Base-by-base conservation (phyloP, 2,797 vertebrate species). In the Peromyscus attwateri region DNA sequence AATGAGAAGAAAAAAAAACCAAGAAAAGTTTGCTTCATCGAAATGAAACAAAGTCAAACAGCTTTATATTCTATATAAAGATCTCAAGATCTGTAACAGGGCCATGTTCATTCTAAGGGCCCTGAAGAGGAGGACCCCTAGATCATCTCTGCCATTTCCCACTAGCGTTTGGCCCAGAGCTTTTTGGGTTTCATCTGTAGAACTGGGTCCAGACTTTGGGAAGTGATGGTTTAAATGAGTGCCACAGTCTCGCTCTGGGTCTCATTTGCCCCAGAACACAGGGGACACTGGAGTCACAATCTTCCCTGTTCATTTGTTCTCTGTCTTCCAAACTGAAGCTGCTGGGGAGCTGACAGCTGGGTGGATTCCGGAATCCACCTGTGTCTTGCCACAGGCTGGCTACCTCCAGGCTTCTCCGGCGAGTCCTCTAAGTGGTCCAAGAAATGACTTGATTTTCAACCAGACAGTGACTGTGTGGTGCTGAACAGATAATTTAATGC, bases 401-500 rank as follows among this genome's bases (percentile, higher is more conserved):
- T 82, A n/a, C 76, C 79, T 93, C 64, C 52, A 66, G 64, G 5
- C 17, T 25, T 82, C 43, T 4, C 14, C 1, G 2, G 13, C 64
- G 40, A 31, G 68, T 7, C 43, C 21, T 87, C 64, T 16, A 13
- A 23, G 6, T 29, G 82, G 11, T 34, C 52, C 31, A 60, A 91
- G 60, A 73, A 64, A 64, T 91, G 10, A 87, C 73, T 91, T 49
- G 10, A 0, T 84, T 91, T 92, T 83, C 55, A 96, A 16, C 11
- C 19, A 76, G 60, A 21, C 57, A 55, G 60, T 23, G 60, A 21
- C 57, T 46, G 60, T 23, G 68, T 64, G 43, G 43, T n/a, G 64
- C 71, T 80, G 55, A 92, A 95, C 75, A 90, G 70, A 73, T 70
- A 71, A 49, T n/a, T 55, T 60, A 66, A 71, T n/a, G 75, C n/a